Evolutionary conservation across 2,113 vertebrate species (phyloP).

Genomic region (Fulica atra): DNA sequence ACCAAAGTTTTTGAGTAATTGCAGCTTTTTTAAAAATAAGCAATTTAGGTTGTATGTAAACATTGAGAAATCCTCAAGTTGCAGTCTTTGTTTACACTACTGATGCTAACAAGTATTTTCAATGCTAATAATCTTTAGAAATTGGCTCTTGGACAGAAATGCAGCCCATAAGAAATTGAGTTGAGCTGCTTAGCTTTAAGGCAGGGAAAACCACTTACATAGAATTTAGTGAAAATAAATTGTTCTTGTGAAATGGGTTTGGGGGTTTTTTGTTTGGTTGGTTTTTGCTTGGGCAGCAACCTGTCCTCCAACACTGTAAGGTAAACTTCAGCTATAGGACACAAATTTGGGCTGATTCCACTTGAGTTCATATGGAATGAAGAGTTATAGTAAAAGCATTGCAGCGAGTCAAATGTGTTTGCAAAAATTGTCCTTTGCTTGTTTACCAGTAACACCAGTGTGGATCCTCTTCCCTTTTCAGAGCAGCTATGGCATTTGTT

Average conservation of each 20-base stretch:
- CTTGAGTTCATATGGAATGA: not conserved
- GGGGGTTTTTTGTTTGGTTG: too few species aligned
- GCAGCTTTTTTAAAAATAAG: not conserved
- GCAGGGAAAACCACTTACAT: not conserved
- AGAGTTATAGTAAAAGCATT: not conserved
- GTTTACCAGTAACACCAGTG: not conserved
- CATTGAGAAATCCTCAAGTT: not conserved
- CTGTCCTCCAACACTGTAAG: not conserved
- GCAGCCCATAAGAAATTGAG: not conserved
- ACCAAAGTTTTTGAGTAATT: not conserved
- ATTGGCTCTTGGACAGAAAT: not conserved
- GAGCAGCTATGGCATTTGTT: not conserved
- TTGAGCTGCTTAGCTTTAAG: not conserved
- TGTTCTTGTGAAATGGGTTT: not conserved
- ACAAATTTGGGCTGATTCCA: not conserved
- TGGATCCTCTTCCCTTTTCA: not conserved
- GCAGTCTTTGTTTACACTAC: not conserved
- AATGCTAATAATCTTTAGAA: not conserved
- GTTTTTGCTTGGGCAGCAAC: not conserved
- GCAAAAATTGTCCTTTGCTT: not conserved
- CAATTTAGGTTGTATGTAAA: not conserved
- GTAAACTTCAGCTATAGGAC: not conserved
- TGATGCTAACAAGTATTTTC: not conserved
- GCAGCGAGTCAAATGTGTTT: not conserved
- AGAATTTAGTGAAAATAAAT: not conserved